Evolutionary conservation across 2,113 vertebrate species (phyloP).

Genomic region (Pterocles burchelli): DNA sequence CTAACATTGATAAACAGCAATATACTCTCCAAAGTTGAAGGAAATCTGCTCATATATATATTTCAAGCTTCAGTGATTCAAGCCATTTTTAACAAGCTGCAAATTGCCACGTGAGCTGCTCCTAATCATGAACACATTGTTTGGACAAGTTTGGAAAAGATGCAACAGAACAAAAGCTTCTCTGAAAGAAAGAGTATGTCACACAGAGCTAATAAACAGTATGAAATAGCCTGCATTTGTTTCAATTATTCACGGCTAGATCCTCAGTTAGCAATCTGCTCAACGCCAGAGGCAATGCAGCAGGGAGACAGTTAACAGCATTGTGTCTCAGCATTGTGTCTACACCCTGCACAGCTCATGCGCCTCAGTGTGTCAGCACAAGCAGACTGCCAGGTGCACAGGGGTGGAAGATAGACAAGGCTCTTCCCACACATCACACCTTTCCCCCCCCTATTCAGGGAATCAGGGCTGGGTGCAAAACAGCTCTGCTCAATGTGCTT

Average conservation of each 20-base stretch:
- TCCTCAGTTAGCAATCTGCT: neutral
- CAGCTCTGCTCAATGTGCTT: neutral
- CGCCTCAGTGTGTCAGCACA: neutral
- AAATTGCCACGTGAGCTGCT: neutral
- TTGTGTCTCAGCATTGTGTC: neutral
- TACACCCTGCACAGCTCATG: neutral
- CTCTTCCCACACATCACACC: slow-evolving; percentile 26
- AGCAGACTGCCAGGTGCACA: neutral
- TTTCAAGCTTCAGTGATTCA: neutral
- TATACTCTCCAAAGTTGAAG: neutral
- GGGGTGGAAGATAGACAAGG: neutral
- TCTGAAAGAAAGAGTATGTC: neutral
- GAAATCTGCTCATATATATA: neutral
- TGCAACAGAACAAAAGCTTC: neutral
- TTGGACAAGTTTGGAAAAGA: neutral
- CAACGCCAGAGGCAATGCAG: neutral
- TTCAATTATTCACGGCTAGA: neutral
- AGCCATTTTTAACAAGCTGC: neutral
- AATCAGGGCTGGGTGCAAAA: neutral
- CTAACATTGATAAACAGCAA: neutral
- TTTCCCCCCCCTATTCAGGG: slow-evolving; percentile 2
- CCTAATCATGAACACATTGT: neutral
- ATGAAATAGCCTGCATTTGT: neutral
- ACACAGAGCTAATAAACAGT: neutral
- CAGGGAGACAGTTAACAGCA: neutral